Evolutionary conservation across 2,888 invertebrate genomes (phyloP).

Genomic region (Synanthedon myopaeformis): DNA sequence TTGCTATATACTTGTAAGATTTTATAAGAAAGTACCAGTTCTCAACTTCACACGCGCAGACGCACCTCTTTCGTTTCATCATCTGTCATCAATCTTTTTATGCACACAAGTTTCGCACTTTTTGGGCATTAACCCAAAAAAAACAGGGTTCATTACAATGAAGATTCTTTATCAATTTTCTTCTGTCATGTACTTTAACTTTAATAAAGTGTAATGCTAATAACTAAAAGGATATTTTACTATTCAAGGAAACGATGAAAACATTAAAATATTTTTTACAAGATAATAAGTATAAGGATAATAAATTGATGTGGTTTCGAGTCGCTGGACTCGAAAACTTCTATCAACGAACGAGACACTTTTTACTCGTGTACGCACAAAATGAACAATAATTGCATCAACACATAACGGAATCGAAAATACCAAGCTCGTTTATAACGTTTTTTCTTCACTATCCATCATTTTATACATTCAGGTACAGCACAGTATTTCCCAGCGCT

Average conservation of each 20-base stretch:
- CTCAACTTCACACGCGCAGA: not conserved
- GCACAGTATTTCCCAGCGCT: constrained; percentile 31
- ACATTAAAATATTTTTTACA: too few relatives aligned
- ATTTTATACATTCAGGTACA: not conserved
- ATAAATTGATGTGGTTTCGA: not conserved
- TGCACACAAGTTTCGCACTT: not conserved
- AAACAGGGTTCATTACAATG: not conserved
- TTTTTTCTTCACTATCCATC: not conserved
- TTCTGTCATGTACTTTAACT: too few relatives aligned
- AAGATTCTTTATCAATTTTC: too few relatives aligned
- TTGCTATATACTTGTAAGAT: not conserved
- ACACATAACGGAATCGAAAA: not conserved
- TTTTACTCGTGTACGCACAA: not conserved
- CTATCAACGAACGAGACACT: not conserved
- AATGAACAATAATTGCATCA: not conserved
- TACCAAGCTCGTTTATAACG: not conserved
- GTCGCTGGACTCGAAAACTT: not conserved
- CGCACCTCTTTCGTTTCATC: not conserved
- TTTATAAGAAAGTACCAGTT: not conserved
- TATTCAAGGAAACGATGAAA: too few relatives aligned
- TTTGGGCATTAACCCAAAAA: not conserved
- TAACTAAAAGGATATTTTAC: too few relatives aligned
- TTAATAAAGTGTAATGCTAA: too few relatives aligned
- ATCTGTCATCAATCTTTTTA: not conserved
- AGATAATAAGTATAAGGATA: too few relatives aligned